Percentiles rank a stretch among this genome's conserved stretches.
Conservation (phyloP, 2,888 invertebrate species). For the Drosophila phalerata region DNA sequence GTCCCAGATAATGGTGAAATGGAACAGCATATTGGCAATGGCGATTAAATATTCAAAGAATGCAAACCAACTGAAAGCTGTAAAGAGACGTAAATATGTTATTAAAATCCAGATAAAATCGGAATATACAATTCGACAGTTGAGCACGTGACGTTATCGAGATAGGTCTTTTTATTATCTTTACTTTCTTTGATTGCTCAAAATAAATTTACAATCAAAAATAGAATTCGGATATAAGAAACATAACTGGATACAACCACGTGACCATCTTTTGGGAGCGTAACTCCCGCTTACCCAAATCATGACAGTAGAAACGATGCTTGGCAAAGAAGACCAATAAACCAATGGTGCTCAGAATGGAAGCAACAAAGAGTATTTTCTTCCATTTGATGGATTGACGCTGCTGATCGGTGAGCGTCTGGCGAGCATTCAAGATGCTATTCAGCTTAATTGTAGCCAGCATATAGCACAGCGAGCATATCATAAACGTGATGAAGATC, state of each 20-base stretch:
- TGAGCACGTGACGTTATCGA: constrained; percentile 6
- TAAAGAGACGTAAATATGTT: constrained; percentile 12
- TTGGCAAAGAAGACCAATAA: constrained; percentile 95
- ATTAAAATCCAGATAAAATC: neutral
- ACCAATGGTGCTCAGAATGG: constrained; percentile 92
- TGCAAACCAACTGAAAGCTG: constrained; percentile 98
- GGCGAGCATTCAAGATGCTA: constrained; percentile 77
- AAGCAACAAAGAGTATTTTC: constrained; percentile 90
- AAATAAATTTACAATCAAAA: too few species aligned
- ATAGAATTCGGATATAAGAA: too few species aligned
- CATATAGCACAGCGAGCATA: constrained; percentile 94
- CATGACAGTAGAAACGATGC: constrained; percentile 95
- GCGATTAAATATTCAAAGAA: constrained; percentile 97
- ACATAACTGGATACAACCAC: neutral
- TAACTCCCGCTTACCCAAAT: constrained; percentile 90
- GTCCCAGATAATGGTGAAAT: constrained; percentile 94
- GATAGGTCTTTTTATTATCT: neutral
- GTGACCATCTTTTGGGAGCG: neutral
- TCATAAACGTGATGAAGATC: constrained; percentile 96
- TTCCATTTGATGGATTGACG: constrained; percentile 88
- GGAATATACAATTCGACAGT: neutral
- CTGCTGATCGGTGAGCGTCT: constrained; percentile 85
- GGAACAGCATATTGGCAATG: constrained; percentile 96
- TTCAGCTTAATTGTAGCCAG: constrained; percentile 89
- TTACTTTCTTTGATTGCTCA: neutral